Percentiles rank a stretch among this genome's conserved stretches.
phyloP scores from a whole-genome alignment of 35 echinoderm and acorn worm species.

The Apostichopus japonicus region DNA sequence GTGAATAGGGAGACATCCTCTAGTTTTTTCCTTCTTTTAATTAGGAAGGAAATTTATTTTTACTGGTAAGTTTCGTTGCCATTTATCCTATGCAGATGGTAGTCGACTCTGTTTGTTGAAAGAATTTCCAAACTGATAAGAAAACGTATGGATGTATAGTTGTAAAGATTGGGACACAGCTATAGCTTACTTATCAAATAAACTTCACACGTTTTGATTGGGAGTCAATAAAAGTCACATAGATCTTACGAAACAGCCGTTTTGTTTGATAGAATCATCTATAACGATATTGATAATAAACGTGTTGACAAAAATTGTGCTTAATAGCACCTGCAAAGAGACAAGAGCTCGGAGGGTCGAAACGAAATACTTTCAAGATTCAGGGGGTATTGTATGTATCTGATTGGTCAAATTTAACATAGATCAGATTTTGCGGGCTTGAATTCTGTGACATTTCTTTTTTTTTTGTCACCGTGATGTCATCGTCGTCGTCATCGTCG shows the following conservation, averaged over 20 bases:
- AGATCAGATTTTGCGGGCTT: too few species aligned
- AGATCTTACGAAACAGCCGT: background rate
- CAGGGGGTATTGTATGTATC: too few species aligned
- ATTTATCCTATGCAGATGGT: constrained; percentile 9
- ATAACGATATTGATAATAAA: too few species aligned
- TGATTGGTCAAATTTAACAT: too few species aligned
- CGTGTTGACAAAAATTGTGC: too few species aligned
- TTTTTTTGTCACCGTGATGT: too few species aligned
- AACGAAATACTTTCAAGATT: too few species aligned
- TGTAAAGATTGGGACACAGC: too few species aligned
- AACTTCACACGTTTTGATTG: constrained; percentile 4
- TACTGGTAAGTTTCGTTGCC: constrained; percentile 30
- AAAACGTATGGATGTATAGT: background rate
- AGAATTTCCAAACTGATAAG: constrained; percentile 35
- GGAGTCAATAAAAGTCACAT: background rate
- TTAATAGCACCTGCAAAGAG: too few species aligned
- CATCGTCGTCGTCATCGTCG: too few species aligned
- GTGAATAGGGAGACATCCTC: background rate
- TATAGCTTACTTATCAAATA: background rate
- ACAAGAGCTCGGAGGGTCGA: too few species aligned
- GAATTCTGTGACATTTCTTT: too few species aligned
- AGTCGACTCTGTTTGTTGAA: constrained; percentile 40
- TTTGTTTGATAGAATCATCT: background rate
- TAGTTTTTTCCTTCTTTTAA: constrained; percentile 13
- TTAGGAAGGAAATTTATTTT: constrained; percentile 37